Base-by-base conservation (phyloP, 2,888 invertebrate genomes). In the Microctonus brassicae region DNA sequence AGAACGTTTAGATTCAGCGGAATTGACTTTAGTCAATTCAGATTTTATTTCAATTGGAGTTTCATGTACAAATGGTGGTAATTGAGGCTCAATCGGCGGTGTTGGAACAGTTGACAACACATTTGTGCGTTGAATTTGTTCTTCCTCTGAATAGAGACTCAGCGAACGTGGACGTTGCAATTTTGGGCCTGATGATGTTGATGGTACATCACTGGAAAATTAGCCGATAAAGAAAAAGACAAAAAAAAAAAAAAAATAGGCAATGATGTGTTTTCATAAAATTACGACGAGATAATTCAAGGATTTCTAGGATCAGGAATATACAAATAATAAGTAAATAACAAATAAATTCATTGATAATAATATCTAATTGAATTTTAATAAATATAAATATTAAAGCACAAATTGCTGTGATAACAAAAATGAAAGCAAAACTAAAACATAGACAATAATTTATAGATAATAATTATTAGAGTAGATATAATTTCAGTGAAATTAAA, bases 151-250 rank as follows among this genome's bases (percentile, higher is more conserved):
- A 69, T 82, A 83, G 53, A 86, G 80, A 67, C 85, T 85, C 68
- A 86, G 73, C 22, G 86, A 85, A 42, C 84, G 84, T 55, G 86
- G 86, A 63, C 86, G 83, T 74, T 85, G 83, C 65, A 81, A 69
- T 75, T 83, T 86, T 60, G 75, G 69, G 11, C 53, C 55, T n/a
- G 74, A 61, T n/a, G 74, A 61, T 42, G 77, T 72, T 20, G 74
- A 73, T 11, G 78, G 69, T 61, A 75, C 33, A 39, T 78, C 77
- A 73, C 84, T 86, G 80, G 76, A 83, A 84, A 82, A 72, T 69
- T 24, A 68, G 47, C 36, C 33, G 11, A 34, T 33, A 29, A 57
- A 24, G 58, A 10, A 10, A 17, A 17, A 29, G n/a, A 17, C 5
- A n/a, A 17, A 57, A 29, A 17, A 2, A 57, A 29, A 17, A 2